Evolutionary conservation across 2,797 vertebrate genomes (phyloP).

Genomic region (Artibeus lituratus): DNA sequence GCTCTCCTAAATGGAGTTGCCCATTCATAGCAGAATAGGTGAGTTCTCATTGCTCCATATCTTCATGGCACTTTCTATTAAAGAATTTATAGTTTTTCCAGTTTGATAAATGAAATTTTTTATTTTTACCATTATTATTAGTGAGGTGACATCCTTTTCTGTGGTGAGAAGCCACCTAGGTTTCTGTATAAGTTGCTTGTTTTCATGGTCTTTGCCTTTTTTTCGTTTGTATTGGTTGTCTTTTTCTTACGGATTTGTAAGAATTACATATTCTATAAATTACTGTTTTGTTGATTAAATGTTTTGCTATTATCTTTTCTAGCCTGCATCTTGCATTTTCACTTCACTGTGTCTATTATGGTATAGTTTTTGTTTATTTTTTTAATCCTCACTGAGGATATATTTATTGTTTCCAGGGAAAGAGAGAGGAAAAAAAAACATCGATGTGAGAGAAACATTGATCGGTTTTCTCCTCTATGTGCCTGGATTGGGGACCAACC

Average conservation of each 20-base stretch:
- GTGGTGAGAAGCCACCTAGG: not conserved
- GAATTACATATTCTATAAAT: not conserved
- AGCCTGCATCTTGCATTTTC: not conserved
- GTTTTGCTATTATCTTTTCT: conserved; percentile 6
- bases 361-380: not conserved
- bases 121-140: not conserved
- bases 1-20: not conserved
- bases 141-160: not conserved
- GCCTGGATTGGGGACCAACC: too few relatives aligned
- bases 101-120: not conserved
- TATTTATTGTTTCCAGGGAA: not conserved
- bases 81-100: not conserved
- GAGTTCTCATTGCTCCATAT: not conserved
- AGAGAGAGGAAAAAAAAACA: not conserved
- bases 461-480: not conserved
- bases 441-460: not conserved
- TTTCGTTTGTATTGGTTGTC: not conserved
- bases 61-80: not conserved
- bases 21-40: not conserved
- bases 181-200: conserved; percentile 5
- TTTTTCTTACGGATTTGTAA: not conserved
- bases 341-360: not conserved
- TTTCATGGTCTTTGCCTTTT: not conserved
- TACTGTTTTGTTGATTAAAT: not conserved
- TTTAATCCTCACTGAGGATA: not conserved